Evolutionary conservation across 2,888 invertebrate species (phyloP), one percentile per base, ranked within the genome.

Genomic region (Erebia ligea): DNA sequence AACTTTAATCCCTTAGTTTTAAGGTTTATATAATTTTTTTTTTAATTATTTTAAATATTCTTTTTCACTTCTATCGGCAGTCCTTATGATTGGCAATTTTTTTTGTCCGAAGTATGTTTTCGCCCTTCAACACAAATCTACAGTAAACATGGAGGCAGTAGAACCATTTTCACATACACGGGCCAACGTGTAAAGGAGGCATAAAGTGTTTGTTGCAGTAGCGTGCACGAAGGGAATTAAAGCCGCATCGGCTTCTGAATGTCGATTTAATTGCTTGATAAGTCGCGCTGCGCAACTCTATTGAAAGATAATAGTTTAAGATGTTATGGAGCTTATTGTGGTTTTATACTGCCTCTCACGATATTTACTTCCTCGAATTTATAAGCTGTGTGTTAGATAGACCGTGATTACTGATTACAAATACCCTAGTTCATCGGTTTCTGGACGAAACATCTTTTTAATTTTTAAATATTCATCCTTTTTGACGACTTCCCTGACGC

Each of bases 261-360:
- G 92, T 91, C 89, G 92, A 93, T 93, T 91, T 92, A 93, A 92
- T 93, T 92, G 92, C 89, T 83, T 88, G 92, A 93, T 93, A 93
- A 91, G 88, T 89, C 88, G 82, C 83, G 85, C 84, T 84, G 84
- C 87, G 87, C 88, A 88, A 85, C 87, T 83, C 87, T 85, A 91
- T 91, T 90, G 86, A 87, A 88, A 90, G 88, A 91, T 91, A 90
- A 91, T 91, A 87, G 86, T 84, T 87, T 86, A 83, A 90, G 89
- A 90, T 90, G 89, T 90, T 90, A 86, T 84, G 87, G 84, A 81
- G 86, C 85, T 86, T 87, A 86, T 87, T 84, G 84, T 89, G 72
- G 42, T 68, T 67, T 67, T 68, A 70, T 89, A 90, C 86, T 78
- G 68, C 65, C 52, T 58, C 62, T 69, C 69, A 72, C 65, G 62